Base-by-base conservation (phyloP, 2,113 vertebrate species). In the Euleptes europaea region DNA sequence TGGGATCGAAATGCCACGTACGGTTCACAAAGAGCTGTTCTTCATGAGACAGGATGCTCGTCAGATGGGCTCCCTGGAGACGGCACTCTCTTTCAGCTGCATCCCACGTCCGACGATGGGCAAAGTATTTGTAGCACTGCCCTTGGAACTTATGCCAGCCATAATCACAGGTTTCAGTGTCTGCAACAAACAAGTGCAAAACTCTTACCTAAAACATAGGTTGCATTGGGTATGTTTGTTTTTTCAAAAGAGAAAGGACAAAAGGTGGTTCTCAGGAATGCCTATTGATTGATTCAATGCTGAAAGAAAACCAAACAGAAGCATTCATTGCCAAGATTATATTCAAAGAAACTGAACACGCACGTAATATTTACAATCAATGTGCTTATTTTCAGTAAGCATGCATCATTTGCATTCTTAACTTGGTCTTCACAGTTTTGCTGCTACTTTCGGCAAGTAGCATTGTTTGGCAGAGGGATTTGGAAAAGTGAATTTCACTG, bases 101-200 rank as follows among this genome's bases (percentile, higher is more conserved):
- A 57, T 99, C 99, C 99, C 99, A 99, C 0, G 96, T 98, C 79
- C 97, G 98, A 3, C 98, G 97, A 33, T 98, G 96, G 5, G 98
- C 98, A 14, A 98, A 97, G 93, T 98, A 98, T 87, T 97, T 99
- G 95, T 99, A 99, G 95, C 99, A 99, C 80, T 99, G 98, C 15
- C 99, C 98, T 89, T 99, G 98, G 92, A 99, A 99, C 88, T 99
- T 99, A 93, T 99, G 98, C 99, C 99, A 99, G 84, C 99, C 98
- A 0, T 99, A 98, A 90, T 97, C 97, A 92, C 99, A 99, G 0
- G 94, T 96, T 94, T 99, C 98, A 0, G 98, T 99, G 88, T 99
- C 99, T 99, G 94, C 67, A 79, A 84, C 17, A 86, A 73, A 78
- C n/a, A 0, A 88, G 26, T 2, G 35, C 17, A 85, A 38, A 85